These are phyloP conservation scores for Orius insidiosus DNA, from an alignment of 1,140 invertebrate genomes.

Conservation along the genomic window DNA sequence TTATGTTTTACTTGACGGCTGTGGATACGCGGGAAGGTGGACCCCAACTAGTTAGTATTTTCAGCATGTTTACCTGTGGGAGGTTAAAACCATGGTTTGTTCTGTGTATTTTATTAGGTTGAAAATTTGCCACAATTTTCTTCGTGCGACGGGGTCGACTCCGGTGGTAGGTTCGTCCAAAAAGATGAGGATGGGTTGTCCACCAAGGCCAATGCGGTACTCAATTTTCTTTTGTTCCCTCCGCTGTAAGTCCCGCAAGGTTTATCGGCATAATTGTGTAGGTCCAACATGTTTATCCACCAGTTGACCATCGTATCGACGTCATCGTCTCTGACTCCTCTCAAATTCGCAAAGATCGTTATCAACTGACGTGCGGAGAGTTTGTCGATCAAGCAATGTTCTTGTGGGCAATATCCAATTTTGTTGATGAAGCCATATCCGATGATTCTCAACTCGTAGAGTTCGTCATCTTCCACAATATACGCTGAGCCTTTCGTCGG, in stretches of 20 bases:
- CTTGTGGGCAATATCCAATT: conserved; percentile 73
- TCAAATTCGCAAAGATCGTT: conserved; percentile 49
- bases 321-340: conserved; percentile 41
- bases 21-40: no score
- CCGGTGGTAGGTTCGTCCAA: conserved; percentile 70
- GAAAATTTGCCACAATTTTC: conserved; percentile 60
- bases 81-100: conserved; percentile 51
- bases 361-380: conserved; percentile 66
- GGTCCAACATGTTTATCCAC: conserved; percentile 26
- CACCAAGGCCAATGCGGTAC: conserved; percentile 84
- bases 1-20: no score
- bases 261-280: conserved; percentile 17
- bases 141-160: conserved; percentile 57
- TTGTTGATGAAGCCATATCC: conserved; percentile 22
- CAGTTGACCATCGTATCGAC: conserved; percentile 32
- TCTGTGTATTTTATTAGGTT: conserved; percentile 37
- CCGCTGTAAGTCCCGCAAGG: conserved; percentile 38
- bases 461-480: not conserved
- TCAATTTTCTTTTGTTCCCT: conserved; percentile 88
- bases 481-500: conserved; percentile 17
- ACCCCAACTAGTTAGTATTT: no score
- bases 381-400: conserved; percentile 64
- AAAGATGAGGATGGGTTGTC: conserved; percentile 75
- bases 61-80: conserved; percentile 50
- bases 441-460: not conserved